Base-by-base conservation (phyloP, 2,113 vertebrate species). In the Dasypus novemcinctus region DNA sequence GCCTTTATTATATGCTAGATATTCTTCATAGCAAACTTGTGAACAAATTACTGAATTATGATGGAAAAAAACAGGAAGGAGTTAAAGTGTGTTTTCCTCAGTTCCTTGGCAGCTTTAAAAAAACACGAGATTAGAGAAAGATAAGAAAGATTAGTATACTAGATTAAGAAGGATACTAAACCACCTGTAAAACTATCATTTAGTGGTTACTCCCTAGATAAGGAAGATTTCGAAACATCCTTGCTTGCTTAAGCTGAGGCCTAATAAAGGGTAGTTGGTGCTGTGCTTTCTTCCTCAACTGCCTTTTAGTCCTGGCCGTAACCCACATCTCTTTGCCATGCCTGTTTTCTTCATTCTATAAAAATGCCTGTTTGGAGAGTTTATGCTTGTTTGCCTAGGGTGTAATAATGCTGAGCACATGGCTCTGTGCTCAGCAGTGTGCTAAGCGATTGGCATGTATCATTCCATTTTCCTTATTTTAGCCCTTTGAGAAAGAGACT, bases 41-140 rank as follows among this genome's bases (percentile, higher is more conserved):
- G 63, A 83, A 81, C 63, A 89, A 57, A 64, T 76, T 84, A 59
- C 75, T 89, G 23, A 85, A 64, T 95, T 93, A 66, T 36, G 27
- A 72, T 78, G 36, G 33, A 1, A 49, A 54, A 41, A 85, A 86
- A 57, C 68, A 92, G 29, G 18, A 31, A 66, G 23, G 41, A 78
- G 49, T 52, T 64, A 90, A 90, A 75, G 21, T 38, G 7, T 15
- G 61, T 87, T 91, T 95, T 86, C 33, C 80, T 79, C 66, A 92
- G 52, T 81, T 59, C 7, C 31, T 78, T 57, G 74, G 20, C 76
- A 94, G 21, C 69, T 68, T 23, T 84, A 61, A 17, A 85, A 85
- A 92, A 90, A 41, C 49, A 41, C 14, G 5, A 57, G 54, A 57
- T 57, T 57, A 57, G 54, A 57, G 17, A 54, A 54, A 54, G 52